These are phyloP conservation scores for Zaprionus obscuricornis DNA, from an alignment of 2,888 invertebrate species.

Conservation along the genomic window DNA sequence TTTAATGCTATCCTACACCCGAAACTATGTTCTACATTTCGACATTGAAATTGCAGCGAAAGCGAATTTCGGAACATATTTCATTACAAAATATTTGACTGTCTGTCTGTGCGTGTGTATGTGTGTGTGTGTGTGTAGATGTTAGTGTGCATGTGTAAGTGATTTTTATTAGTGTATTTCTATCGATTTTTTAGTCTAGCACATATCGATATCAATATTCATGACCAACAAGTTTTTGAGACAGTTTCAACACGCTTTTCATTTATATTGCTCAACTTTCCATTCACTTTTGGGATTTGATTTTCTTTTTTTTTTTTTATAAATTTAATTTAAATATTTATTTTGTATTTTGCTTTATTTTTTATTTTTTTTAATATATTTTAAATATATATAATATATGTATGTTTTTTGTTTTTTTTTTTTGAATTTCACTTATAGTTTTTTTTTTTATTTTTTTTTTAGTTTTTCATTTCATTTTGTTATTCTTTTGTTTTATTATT, in stretches of 20 bases:
- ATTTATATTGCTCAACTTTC: slow-evolving; percentile 56
- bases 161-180: slow-evolving; percentile 42
- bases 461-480: too few species aligned
- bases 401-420: too few species aligned
- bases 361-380: slow-evolving; percentile 73
- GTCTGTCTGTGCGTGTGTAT: slow-evolving; percentile 16
- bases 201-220: slow-evolving; percentile 32
- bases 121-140: slow-evolving; percentile 28
- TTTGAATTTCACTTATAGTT: slow-evolving; percentile 68
- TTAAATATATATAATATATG: slow-evolving; percentile 78
- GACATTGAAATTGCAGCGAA: too few species aligned
- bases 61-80: too few species aligned
- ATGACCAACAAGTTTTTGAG: slow-evolving; percentile 8
- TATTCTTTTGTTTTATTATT: too few species aligned
- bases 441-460: slow-evolving; percentile 45
- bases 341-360: slow-evolving; percentile 36
- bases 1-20: too few species aligned
- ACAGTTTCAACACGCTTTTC: slow-evolving; percentile 37
- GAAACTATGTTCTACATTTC: too few species aligned
- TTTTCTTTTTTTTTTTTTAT: too few species aligned
- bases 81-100: too few species aligned
- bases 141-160: slow-evolving; percentile 45
- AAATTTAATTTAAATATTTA: slow-evolving; percentile 69
- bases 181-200: too few species aligned
- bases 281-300: slow-evolving; percentile 49